These are phyloP conservation scores for Cynopterus sphinx DNA, from an alignment of 2,797 vertebrate genomes.

Conservation along the genomic window DNA sequence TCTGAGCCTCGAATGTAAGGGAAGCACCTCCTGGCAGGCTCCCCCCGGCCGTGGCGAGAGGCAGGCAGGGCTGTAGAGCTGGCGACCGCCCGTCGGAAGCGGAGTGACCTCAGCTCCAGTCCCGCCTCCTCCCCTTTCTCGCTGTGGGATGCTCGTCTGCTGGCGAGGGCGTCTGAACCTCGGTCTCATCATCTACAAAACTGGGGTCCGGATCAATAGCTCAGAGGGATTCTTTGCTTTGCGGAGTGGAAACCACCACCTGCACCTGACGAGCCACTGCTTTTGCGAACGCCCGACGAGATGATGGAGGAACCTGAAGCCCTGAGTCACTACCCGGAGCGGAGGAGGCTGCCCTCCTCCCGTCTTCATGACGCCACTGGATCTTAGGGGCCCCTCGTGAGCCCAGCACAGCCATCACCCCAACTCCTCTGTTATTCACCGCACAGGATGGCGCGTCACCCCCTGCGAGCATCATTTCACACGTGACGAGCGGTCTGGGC, in stretches of 20 bases:
- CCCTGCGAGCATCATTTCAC: accelerated
- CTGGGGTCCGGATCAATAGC: accelerated
- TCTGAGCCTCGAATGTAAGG: not conserved
- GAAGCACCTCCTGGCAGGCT: not conserved
- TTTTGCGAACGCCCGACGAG: not conserved
- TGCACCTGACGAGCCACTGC: not conserved
- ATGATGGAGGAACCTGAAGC: not conserved
- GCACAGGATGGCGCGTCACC: accelerated
- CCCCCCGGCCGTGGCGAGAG: accelerated
- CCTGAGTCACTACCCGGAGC: not conserved
- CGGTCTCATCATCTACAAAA: not conserved
- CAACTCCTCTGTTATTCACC: not conserved
- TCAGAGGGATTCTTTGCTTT: not conserved
- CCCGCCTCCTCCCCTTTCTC: no score
- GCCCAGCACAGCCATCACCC: not conserved
- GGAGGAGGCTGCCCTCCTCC: not conserved
- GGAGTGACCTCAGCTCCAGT: accelerated
- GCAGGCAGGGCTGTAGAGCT: not conserved
- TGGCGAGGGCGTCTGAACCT: not conserved
- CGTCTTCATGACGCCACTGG: accelerated
- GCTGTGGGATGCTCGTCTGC: not conserved
- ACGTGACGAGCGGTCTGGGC: accelerated
- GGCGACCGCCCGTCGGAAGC: not conserved
- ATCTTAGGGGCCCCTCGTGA: not conserved
- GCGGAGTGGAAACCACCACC: not conserved